phyloP scores from a whole-genome alignment of 2,797 vertebrate species.

The Antrozous pallidus region DNA sequence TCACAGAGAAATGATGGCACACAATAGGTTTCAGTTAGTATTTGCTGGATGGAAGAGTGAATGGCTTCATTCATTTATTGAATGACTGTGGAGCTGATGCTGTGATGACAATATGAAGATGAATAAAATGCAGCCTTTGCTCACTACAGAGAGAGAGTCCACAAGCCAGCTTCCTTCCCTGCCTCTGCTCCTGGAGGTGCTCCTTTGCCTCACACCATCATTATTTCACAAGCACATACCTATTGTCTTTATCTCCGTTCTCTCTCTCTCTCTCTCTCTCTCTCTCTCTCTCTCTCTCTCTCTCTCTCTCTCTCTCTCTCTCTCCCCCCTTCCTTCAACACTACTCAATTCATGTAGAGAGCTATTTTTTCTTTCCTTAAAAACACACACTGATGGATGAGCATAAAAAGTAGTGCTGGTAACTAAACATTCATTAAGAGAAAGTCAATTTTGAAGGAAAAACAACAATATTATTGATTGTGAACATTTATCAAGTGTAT shows the following conservation, averaged over 20 bases:
- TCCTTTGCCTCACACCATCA: neutral
- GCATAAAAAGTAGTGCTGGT: neutral
- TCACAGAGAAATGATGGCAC: neutral
- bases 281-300: too few relatives aligned
- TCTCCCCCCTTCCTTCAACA: neutral
- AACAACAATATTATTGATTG: neutral
- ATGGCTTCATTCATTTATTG: neutral
- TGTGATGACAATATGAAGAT: neutral
- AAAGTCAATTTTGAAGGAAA: slow-evolving; percentile 16
- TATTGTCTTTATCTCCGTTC: neutral
- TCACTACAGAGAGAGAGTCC: neutral
- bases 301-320: too few relatives aligned
- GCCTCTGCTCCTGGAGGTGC: neutral
- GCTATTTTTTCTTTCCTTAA: neutral
- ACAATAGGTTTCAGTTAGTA: neutral
- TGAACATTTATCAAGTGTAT: neutral
- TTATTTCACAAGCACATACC: neutral
- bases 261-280: neutral
- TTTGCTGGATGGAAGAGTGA: neutral
- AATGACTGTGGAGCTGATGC: neutral
- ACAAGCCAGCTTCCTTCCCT: neutral
- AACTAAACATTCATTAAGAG: neutral
- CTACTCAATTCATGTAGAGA: neutral
- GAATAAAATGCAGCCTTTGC: neutral
- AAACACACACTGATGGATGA: neutral